Base-by-base conservation (phyloP, 2,888 invertebrate species). In the Tillus elongatus region DNA sequence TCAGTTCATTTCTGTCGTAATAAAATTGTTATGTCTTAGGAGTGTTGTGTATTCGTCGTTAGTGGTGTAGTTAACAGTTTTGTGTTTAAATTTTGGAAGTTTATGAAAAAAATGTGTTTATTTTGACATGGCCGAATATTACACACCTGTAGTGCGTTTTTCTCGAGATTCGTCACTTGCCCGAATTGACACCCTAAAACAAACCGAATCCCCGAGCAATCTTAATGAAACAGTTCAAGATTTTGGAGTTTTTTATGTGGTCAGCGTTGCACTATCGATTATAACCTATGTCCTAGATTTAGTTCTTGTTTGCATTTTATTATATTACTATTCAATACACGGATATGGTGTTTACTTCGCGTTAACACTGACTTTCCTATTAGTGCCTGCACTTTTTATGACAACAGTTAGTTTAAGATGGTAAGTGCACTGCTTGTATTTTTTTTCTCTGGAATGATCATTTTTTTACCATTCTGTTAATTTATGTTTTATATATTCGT, bases 331-430 rank as follows among this genome's bases (percentile, higher is more conserved):
- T 47, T 61, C 58, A 9, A 42, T 54, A 30, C 49, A 62, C 42
- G 63, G 61, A 26, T 51, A 65, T 47, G 63, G 62, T 15, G 50
- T 61, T 40, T 68, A 68, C 60, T 72, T 71, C 54, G 65, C 64
- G 13, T 55, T 71, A 46, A 72, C 72, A n/a, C 53, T 70, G 36
- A 61, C 66, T 3, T 72, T 72, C 52, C 56, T 71, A 33, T 50
- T 70, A 33, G 50, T 71, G 34, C 70, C 72, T 43, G 68, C 70
- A 4, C 46, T 72, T 34, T 58, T 68, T 43, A 70, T 69, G 60
- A 71, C 69, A 11, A 66, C 67, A 15, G 61, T 72, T 42, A 71
- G 69, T 51, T 58, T 71, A 44, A 52, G 69, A 59, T 72, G 72
- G 72, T 68, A 59, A 58, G 61, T 58, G n/a, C 24, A 6, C n/a